Evolutionary conservation across 2,113 vertebrate species (phyloP).

Genomic region (Apteryx owenii): DNA sequence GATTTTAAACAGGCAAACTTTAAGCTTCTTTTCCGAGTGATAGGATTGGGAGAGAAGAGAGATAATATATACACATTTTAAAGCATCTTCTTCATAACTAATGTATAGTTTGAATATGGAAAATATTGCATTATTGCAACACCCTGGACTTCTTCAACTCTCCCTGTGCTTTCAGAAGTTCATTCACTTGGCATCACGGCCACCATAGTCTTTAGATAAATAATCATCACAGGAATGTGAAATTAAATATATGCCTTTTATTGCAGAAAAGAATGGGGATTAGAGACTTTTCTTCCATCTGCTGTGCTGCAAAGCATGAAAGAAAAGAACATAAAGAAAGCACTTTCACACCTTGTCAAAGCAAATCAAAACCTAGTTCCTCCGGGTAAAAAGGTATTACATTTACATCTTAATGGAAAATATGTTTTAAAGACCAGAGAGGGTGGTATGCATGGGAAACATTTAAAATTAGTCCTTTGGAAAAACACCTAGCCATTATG

Average conservation of each 20-base stretch:
- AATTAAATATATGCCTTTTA: conserved; percentile 75
- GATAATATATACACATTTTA: not conserved
- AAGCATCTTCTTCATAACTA: not conserved
- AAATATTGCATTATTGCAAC: conserved; percentile 1
- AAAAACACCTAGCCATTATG: conserved; percentile 58
- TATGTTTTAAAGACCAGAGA: conserved; percentile 65
- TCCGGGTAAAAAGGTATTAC: conserved; percentile 95
- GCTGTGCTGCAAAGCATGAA: conserved; percentile 99
- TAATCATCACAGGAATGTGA: conserved; percentile 60
- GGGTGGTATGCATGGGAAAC: conserved; percentile 14
- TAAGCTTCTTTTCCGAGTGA: not conserved
- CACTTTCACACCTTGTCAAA: conserved; percentile 98
- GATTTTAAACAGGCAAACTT: not conserved
- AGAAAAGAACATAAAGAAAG: conserved; percentile 99
- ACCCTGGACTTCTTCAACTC: not conserved
- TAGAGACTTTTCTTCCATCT: conserved; percentile 95
- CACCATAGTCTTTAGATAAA: conserved; percentile 53
- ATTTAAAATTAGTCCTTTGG: conserved; percentile 58
- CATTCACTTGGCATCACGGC: conserved; percentile 29
- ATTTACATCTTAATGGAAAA: conserved; percentile 79
- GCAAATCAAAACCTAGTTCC: conserved; percentile 98
- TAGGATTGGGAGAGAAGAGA: not conserved
- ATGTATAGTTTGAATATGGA: not conserved
- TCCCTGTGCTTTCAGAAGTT: conserved; percentile 27
- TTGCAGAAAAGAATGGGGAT: conserved; percentile 98